phyloP scores from a whole-genome alignment of 2,113 vertebrate genomes.

The Nothobranchius furzeri region DNA sequence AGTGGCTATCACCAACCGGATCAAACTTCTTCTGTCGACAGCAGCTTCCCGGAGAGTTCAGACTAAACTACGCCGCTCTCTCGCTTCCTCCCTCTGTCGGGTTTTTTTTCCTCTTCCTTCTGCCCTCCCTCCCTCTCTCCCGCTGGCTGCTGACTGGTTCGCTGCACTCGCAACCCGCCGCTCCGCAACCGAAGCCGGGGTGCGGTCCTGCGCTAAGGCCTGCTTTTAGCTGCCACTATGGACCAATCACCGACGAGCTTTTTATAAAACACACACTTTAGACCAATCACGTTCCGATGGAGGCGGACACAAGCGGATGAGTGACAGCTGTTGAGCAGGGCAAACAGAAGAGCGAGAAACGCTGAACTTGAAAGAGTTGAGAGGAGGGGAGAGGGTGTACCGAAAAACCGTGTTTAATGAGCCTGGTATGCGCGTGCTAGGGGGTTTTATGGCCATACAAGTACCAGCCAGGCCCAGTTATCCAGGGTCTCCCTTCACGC shows the following conservation, averaged over 20 bases:
- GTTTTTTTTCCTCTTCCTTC: constrained; percentile 28
- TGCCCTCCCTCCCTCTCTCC: constrained; percentile 69
- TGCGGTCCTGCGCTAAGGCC: constrained; percentile 66
- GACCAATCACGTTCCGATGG: constrained; percentile 54
- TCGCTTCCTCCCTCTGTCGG: constrained; percentile 48
- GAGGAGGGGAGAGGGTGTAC: constrained; percentile 45
- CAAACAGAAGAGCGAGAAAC: background rate
- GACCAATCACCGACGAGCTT: constrained; percentile 16
- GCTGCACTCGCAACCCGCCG: constrained; percentile 40
- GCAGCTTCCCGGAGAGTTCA: constrained; percentile 61
- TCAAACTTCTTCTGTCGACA: constrained; percentile 66
- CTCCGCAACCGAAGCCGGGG: constrained; percentile 65
- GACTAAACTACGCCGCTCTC: constrained; percentile 58
- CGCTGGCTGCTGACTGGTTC: constrained; percentile 57
- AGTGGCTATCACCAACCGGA: constrained; percentile 59
- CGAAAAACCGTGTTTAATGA: constrained; percentile 77
- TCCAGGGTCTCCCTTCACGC: constrained; percentile 45
- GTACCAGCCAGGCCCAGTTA: constrained; percentile 72
- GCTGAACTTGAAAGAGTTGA: constrained; percentile 65
- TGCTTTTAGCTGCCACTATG: constrained; percentile 2
- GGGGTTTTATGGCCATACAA: constrained; percentile 84
- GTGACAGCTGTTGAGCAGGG: constrained; percentile 23
- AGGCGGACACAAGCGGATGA: background rate
- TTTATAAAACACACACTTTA: background rate
- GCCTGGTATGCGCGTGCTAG: constrained; percentile 79